phyloP scores from a whole-genome alignment of 2,113 vertebrate species.

The Daboia siamensis region DNA sequence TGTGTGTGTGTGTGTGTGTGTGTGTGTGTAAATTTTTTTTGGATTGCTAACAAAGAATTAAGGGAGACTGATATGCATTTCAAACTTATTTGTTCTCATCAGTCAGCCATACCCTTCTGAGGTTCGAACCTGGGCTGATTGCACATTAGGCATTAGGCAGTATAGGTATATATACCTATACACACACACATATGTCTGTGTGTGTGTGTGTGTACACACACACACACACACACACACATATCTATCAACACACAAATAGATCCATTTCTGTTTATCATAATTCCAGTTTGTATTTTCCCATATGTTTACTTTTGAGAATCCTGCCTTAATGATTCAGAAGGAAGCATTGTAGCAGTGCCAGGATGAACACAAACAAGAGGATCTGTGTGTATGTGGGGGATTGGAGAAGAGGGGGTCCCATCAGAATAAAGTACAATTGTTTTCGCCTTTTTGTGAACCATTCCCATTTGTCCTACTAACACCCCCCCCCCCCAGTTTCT shows the following conservation, averaged over 20 bases:
- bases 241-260: background rate
- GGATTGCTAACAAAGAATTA: too few species aligned
- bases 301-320: constrained; percentile 75
- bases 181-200: too few species aligned
- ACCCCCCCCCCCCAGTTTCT: constrained; percentile 25
- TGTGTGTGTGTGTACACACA: background rate
- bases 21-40: too few species aligned
- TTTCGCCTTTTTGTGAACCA: constrained; percentile 32
- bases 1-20: too few species aligned
- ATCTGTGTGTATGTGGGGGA: background rate
- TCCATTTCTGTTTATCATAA: constrained; percentile 86
- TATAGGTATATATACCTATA: background rate
- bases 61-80: too few species aligned
- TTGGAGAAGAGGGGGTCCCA: background rate
- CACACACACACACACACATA: background rate
- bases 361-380: background rate
- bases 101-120: too few species aligned
- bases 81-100: too few species aligned
- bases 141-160: too few species aligned
- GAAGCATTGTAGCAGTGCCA: constrained; percentile 6
- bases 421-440: background rate
- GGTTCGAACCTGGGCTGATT: too few species aligned
- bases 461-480: constrained; percentile 23
- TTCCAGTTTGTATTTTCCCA: constrained; percentile 73
- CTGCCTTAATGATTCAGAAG: constrained; percentile 40